Conservation (phyloP, 2,888 invertebrate species). For the Odontomyia ornata region DNA sequence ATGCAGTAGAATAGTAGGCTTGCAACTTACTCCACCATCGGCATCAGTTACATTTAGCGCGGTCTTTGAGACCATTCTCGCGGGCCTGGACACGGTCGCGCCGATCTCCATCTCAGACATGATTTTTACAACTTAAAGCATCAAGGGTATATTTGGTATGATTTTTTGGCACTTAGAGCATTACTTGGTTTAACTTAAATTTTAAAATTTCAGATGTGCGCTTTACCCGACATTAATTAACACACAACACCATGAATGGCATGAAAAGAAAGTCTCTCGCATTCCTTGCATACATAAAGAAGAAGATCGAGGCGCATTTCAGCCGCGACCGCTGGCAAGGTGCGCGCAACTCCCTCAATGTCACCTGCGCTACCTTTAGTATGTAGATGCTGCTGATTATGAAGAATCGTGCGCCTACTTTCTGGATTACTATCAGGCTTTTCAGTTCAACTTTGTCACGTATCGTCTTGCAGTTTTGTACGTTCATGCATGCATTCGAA, state of each 20-base stretch:
- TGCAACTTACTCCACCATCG: background rate
- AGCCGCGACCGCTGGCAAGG: too few species aligned
- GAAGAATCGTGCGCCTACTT: too few species aligned
- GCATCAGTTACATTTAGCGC: background rate
- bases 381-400: too few species aligned
- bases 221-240: too few species aligned
- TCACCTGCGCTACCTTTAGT: background rate
- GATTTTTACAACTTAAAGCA: background rate
- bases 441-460: conserved; percentile 25
- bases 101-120: conserved; percentile 21
- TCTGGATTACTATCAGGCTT: background rate
- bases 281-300: too few species aligned
- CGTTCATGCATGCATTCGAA: background rate
- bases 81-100: background rate
- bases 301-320: too few species aligned
- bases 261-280: too few species aligned
- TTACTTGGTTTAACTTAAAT: too few species aligned
- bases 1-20: conserved; percentile 22
- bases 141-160: too few species aligned
- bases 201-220: too few species aligned
- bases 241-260: too few species aligned
- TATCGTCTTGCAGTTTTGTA: conserved; percentile 8
- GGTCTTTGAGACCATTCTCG: conserved; percentile 24
- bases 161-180: too few species aligned
- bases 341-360: background rate